Conservation (phyloP, 2,888 invertebrate genomes). For the Tiliacea citrago region DNA sequence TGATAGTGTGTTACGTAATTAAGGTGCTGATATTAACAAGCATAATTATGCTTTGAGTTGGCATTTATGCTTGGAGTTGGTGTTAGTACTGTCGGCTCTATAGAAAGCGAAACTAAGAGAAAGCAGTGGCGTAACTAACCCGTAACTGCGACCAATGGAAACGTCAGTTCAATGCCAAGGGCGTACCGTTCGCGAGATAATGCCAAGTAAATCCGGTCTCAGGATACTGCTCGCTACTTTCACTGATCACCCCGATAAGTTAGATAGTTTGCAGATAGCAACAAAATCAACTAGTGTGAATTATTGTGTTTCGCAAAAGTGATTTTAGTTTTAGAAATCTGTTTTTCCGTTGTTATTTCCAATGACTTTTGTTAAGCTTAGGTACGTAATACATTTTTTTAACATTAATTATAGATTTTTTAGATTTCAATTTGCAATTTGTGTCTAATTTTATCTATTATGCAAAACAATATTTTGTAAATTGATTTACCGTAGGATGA, state of each 20-base stretch:
- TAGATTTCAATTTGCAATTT: not conserved
- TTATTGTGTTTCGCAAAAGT: not conserved
- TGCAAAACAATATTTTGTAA: not conserved
- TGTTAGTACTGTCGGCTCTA: conserved; percentile 24
- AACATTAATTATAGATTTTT: not conserved
- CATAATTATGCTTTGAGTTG: conserved; percentile 9
- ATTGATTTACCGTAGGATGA: not conserved
- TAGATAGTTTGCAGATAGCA: not conserved
- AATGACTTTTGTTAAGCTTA: not conserved
- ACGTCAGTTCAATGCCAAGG: conserved; percentile 68
- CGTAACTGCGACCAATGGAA: conserved; percentile 52
- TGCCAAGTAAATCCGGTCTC: conserved; percentile 30
- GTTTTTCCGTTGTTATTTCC: not conserved
- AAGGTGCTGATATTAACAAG: not conserved
- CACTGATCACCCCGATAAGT: conserved; percentile 35
- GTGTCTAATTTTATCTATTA: not conserved
- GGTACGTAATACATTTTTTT: not conserved
- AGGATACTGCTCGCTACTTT: conserved; percentile 45
- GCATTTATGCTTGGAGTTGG: conserved; percentile 19
- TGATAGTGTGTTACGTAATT: not conserved
- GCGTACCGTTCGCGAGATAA: conserved; percentile 44
- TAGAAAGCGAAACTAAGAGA: conserved; percentile 71
- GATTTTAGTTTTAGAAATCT: not conserved
- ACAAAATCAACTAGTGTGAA: too few species aligned
- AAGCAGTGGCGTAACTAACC: conserved; percentile 67